Conservation (phyloP, 53 echinoderm and acorn worm species). For the Holothuria scabra region DNA sequence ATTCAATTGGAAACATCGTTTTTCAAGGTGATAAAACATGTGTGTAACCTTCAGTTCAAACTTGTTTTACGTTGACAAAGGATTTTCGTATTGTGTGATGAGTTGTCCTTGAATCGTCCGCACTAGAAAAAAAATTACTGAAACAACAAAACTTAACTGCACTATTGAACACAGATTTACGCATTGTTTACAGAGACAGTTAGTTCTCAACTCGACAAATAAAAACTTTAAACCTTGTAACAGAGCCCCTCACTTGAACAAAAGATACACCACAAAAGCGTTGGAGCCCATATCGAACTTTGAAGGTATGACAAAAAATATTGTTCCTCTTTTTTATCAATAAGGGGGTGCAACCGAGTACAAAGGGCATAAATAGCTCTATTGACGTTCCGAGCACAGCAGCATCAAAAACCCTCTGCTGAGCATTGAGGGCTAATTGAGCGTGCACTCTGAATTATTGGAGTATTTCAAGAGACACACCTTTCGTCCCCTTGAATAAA, state of each 20-base stretch:
- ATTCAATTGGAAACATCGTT: constrained; percentile 45
- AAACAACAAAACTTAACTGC: background rate
- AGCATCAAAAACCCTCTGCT: background rate
- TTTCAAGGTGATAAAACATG: constrained; percentile 51
- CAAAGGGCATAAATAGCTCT: constrained; percentile 9
- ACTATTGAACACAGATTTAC: constrained; percentile 37
- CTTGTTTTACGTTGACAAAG: constrained; percentile 43
- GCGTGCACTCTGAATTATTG: constrained; percentile 24
- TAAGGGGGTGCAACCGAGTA: constrained; percentile 13
- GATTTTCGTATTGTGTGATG: background rate
- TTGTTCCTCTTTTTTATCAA: constrained; percentile 5
- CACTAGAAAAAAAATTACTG: background rate
- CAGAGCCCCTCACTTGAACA: constrained; percentile 1
- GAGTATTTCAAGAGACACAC: constrained; percentile 22
- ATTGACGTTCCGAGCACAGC: background rate
- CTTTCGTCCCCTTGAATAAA: constrained; percentile 27
- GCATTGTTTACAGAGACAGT: constrained; percentile 40
- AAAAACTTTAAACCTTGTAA: constrained; percentile 34
- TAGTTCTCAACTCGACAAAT: constrained; percentile 24
- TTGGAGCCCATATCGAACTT: too few species aligned
- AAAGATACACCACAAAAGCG: too few species aligned
- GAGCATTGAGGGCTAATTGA: constrained; percentile 26
- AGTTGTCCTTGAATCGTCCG: constrained; percentile 33
- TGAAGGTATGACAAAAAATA: too few species aligned
- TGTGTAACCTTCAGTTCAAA: constrained; percentile 32